Conservation (phyloP, 1,140 invertebrate species). For the Thaumetopoea pityocampa region DNA sequence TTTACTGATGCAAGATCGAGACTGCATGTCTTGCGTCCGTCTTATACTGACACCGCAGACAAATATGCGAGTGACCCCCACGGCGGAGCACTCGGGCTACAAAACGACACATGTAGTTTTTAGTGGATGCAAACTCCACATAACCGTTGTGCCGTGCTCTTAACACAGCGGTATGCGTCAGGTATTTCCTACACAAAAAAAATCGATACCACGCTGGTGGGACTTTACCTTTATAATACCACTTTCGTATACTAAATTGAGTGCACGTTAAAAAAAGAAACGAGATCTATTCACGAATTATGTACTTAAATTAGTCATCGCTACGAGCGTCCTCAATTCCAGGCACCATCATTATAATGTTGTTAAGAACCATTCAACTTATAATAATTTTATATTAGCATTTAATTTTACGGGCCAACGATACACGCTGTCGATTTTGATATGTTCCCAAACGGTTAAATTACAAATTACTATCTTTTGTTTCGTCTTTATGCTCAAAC, state of each 20-base stretch:
- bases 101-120: no score
- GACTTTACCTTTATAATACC: conserved; percentile 6
- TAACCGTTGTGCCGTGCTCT: no score
- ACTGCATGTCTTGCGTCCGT: no score
- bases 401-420: conserved; percentile 66
- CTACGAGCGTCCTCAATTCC: conserved; percentile 48
- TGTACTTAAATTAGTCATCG: conserved; percentile 48
- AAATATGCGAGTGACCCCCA: no score
- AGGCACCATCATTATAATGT: conserved; percentile 59
- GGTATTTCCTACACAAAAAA: no score
- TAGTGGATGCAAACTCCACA: no score
- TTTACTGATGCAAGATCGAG: no score
- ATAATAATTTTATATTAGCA: conserved; percentile 65
- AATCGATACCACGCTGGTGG: no score
- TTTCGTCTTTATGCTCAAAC: conserved; percentile 14
- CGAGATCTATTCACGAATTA: conserved; percentile 26
- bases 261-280: conserved; percentile 22
- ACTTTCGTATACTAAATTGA: conserved; percentile 29
- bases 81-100: no score
- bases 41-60: no score
- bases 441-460: conserved; percentile 48
- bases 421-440: conserved; percentile 42
- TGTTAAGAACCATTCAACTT: conserved; percentile 56
- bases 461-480: conserved; percentile 30
- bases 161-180: no score